These are phyloP conservation scores for Columba guinea DNA, from an alignment of 2,797 vertebrate species.

Conservation along the genomic window DNA sequence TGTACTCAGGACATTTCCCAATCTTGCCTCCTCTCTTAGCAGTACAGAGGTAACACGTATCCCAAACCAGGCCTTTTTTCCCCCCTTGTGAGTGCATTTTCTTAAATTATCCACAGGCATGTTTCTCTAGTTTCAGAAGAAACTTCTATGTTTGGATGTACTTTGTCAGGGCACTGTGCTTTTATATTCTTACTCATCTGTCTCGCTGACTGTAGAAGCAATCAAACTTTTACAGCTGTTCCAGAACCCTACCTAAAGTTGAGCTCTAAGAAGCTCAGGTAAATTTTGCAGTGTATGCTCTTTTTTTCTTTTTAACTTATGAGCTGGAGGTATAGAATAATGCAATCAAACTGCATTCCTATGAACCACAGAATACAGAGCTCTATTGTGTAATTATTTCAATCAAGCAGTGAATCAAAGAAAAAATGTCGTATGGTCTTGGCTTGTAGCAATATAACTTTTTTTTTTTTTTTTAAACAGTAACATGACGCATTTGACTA, in stretches of 20 bases:
- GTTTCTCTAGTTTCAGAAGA: background rate
- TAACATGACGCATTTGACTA: background rate
- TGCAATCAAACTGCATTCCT: background rate
- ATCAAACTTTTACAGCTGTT: background rate
- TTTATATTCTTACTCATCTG: background rate
- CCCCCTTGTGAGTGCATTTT: fast-evolving
- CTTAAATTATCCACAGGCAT: background rate
- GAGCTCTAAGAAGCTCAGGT: background rate
- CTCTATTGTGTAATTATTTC: background rate
- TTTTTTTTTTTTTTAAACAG: background rate
- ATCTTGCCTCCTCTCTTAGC: background rate
- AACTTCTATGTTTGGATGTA: background rate
- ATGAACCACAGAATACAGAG: background rate
- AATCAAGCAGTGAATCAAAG: background rate
- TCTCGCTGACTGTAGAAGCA: background rate
- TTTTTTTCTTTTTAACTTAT: background rate
- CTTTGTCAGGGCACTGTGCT: background rate
- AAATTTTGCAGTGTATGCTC: background rate
- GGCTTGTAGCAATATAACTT: background rate
- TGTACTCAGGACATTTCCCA: background rate
- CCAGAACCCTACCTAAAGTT: background rate
- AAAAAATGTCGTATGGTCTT: background rate
- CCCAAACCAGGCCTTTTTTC: background rate
- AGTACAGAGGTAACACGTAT: background rate
- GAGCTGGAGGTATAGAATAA: background rate